Evolutionary conservation across 1,140 invertebrate species (phyloP).

Genomic region (Phenacoccus solenopsis): DNA sequence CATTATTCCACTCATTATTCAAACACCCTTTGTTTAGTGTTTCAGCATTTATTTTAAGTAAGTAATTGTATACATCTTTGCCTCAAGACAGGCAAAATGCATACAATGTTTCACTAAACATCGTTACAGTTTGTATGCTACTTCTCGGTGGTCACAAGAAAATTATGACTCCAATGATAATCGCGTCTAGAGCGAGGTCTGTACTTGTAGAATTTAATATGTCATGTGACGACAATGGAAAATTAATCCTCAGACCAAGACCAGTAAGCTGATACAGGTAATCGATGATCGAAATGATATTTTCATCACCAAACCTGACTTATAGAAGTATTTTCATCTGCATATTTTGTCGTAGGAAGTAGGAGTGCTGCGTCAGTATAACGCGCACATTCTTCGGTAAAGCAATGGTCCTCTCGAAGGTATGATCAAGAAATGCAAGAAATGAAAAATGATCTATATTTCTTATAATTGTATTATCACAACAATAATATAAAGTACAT

Average conservation of each 20-base stretch:
- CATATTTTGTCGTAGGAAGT: no score
- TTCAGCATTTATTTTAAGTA: slow-evolving; percentile 68
- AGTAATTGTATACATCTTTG: slow-evolving; percentile 24
- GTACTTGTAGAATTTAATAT: slow-evolving; percentile 93
- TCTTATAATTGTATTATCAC: neutral
- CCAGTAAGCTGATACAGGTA: slow-evolving; percentile 33
- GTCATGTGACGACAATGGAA: slow-evolving; percentile 94
- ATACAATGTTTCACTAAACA: neutral
- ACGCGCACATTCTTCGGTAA: no score
- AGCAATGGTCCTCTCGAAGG: no score
- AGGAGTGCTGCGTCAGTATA: no score
- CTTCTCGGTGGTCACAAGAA: slow-evolving; percentile 84
- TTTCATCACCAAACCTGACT: no score
- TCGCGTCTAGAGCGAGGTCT: slow-evolving; percentile 72
- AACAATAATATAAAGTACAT: neutral
- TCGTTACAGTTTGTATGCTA: slow-evolving; percentile 66
- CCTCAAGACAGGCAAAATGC: neutral
- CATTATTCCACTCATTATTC: slow-evolving; percentile 76
- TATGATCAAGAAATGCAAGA: no score
- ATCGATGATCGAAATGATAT: neutral
- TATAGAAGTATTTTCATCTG: no score
- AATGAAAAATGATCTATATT: neutral
- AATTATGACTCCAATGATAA: slow-evolving; percentile 91
- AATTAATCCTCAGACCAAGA: slow-evolving; percentile 71
- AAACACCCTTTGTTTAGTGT: slow-evolving; percentile 96